phyloP scores from a whole-genome alignment of 2,888 invertebrate species.

The Neria commutata region DNA sequence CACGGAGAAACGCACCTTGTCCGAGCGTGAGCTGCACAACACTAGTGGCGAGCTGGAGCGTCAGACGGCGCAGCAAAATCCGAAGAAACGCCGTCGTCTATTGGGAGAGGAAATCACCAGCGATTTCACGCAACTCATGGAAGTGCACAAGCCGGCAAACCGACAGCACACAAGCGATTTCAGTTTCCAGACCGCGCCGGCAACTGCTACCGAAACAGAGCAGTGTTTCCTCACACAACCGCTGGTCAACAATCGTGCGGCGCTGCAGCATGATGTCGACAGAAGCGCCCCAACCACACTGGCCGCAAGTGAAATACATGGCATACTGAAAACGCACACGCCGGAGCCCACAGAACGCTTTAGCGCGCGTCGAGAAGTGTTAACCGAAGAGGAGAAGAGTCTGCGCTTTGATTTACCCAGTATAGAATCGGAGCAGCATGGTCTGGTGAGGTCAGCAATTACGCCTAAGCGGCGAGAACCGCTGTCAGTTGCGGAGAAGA shows the following conservation, averaged over 20 bases:
- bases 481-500: too few species aligned
- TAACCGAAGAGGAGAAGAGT: slow-evolving; percentile 24
- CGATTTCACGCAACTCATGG: slow-evolving; percentile 31
- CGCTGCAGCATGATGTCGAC: slow-evolving; percentile 1
- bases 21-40: slow-evolving; percentile 23
- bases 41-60: slow-evolving; percentile 23
- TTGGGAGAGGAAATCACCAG: slow-evolving; percentile 30
- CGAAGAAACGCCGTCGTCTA: slow-evolving; percentile 36
- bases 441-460: too few species aligned
- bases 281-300: neutral
- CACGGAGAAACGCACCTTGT: slow-evolving; percentile 43
- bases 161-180: slow-evolving; percentile 27
- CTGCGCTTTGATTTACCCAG: slow-evolving; percentile 32
- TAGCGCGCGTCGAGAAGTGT: slow-evolving; percentile 1
- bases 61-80: slow-evolving; percentile 15
- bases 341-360: slow-evolving; percentile 12
- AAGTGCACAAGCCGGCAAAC: slow-evolving; percentile 22
- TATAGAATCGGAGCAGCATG: neutral
- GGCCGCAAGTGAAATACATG: slow-evolving; percentile 28
- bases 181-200: too few species aligned
- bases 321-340: slow-evolving; percentile 36
- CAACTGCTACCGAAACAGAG: too few species aligned
- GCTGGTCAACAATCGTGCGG: too few species aligned
- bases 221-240: slow-evolving; percentile 31
- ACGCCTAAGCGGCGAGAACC: too few species aligned